Base-by-base conservation (phyloP, 2,888 invertebrate species). In the Polia nebulosa region DNA sequence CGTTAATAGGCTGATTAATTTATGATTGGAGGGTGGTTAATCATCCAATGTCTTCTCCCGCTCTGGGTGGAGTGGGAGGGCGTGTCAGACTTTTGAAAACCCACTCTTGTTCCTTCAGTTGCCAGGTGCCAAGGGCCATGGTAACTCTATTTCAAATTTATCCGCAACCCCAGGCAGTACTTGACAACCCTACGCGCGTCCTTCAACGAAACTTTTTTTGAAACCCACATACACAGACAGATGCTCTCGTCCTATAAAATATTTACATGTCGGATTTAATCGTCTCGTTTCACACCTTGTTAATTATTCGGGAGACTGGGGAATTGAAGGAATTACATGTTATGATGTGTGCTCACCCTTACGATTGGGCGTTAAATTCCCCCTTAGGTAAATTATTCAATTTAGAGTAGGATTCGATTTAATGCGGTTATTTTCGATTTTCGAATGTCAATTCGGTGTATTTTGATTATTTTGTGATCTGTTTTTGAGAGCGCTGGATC, bases 191-290 rank as follows among this genome's bases (percentile, higher is more conserved):
- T 80, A 55, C 13, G n/a, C 2, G 15, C 22, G 25, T 25, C 53
- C 67, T 79, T 41, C 20, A 57, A 25, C 17, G 13, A 20, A 64
- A 57, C 9, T 25, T 80, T 75, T 76, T 76, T 60, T 45, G 25
- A 45, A 65, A 7, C n/a, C 57, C 39, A 29, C n/a, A 41, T 45
- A 39, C 51, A 44, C 55, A 34, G 22, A 13, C 51, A 53, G 29
- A 25, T 44, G n/a, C 36, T 22, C 32, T 58, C 53, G 49, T 66
- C 44, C 29, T 59, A 59, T 75, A 66, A 76, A 82, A 79, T 84
- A 84, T 82, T 79, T 71, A 82, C 72, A 70, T n/a, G 69, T 57
- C 53, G 53, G 74, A 82, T 84, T 76, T 68, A 74, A 84, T 76
- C 72, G 63, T 67, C 53, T 63, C 74, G 68, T 65, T 74, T 68